Evolutionary conservation across 92 coral and sea anemone species (phyloP).

Genomic region (Epizoanthus illoricatus): DNA sequence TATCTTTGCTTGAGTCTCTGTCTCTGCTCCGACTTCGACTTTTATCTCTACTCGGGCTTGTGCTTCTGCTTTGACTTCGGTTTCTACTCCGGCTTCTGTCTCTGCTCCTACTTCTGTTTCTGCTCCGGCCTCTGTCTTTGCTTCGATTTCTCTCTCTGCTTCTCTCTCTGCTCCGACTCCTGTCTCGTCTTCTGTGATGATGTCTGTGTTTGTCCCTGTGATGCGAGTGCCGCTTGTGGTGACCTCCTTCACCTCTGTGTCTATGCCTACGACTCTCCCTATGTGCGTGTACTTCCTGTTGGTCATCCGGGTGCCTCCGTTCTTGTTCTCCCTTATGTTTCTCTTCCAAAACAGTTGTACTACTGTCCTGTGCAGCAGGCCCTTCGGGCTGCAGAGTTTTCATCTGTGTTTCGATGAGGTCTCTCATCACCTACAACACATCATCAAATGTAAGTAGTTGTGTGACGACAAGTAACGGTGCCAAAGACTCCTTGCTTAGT

Average conservation of each 20-base stretch:
- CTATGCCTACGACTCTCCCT: slow-evolving; percentile 17
- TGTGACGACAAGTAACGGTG: too few relatives aligned
- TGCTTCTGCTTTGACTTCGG: slow-evolving; percentile 21
- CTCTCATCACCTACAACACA: slow-evolving; percentile 76
- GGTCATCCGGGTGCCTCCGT: background rate
- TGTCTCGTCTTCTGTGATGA: slow-evolving; percentile 34
- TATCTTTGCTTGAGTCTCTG: slow-evolving; percentile 13
- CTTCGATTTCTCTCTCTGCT: slow-evolving; percentile 1
- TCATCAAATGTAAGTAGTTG: background rate
- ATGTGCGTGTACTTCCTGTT: slow-evolving; percentile 2
- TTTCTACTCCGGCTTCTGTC: slow-evolving; percentile 5
- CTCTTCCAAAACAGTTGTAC: background rate
- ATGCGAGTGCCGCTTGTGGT: background rate
- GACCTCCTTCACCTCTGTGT: slow-evolving; percentile 2
- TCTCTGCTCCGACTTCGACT: slow-evolving; percentile 9
- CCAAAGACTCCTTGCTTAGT: too few relatives aligned
- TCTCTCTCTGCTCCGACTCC: slow-evolving; percentile 4
- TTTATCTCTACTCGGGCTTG: background rate
- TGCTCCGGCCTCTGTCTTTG: background rate
- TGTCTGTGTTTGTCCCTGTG: slow-evolving; percentile 17
- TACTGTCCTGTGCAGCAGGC: slow-evolving; percentile 41
- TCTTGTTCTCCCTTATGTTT: slow-evolving; percentile 23
- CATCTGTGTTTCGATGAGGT: slow-evolving; percentile 88
- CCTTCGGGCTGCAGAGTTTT: slow-evolving; percentile 59
- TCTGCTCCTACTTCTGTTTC: background rate